Conservation (phyloP, 2,113 vertebrate species). For the Grus americana region DNA sequence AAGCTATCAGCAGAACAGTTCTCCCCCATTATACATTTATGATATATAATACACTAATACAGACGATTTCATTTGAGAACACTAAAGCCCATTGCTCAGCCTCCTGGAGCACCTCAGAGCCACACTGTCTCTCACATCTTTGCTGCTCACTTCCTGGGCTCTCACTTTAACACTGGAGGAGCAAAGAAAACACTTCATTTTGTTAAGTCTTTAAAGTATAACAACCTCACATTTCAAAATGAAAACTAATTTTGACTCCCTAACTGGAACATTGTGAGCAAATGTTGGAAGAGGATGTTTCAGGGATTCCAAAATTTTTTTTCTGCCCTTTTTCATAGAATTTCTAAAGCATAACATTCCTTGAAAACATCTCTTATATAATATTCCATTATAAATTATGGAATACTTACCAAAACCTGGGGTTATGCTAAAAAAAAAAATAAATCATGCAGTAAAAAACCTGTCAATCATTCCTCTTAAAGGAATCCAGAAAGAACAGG, state of each 20-base stretch:
- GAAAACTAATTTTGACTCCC: background rate
- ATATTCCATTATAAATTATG: background rate
- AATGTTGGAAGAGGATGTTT: background rate
- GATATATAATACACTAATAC: background rate
- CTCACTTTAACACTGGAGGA: background rate
- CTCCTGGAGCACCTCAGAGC: accelerated
- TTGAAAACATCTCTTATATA: background rate
- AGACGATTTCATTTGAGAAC: background rate
- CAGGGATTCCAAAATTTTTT: background rate
- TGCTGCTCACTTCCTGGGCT: background rate
- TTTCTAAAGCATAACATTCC: background rate
- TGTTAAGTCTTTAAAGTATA: background rate
- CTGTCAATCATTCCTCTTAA: background rate
- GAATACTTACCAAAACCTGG: background rate
- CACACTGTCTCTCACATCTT: background rate
- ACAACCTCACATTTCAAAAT: background rate
- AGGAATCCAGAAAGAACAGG: background rate
- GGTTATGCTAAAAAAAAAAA: background rate
- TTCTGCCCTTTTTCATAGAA: background rate
- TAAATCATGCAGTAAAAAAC: background rate
- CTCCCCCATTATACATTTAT: background rate
- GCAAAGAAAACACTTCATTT: background rate
- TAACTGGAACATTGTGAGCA: background rate
- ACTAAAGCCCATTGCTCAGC: background rate
- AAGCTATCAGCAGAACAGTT: background rate